Evolutionary conservation across 1,140 invertebrate species (phyloP).

Genomic region (Brachionus angularis): DNA sequence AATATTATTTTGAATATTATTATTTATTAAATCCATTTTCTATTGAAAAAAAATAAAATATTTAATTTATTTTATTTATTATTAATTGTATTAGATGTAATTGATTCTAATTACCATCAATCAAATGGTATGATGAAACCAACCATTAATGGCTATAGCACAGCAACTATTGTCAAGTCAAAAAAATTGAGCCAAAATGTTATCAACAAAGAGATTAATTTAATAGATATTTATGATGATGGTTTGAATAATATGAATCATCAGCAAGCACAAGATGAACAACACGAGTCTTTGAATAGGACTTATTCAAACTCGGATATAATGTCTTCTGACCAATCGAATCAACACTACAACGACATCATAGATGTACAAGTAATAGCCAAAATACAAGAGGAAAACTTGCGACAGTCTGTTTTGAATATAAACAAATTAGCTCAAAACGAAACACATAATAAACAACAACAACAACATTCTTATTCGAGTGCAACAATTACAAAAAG

Average conservation of each 20-base stretch:
- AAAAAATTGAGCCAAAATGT: no score
- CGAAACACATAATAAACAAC: neutral
- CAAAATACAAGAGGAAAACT: conserved; percentile 40
- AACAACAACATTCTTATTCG: neutral
- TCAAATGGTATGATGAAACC: neutral
- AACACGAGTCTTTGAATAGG: no score
- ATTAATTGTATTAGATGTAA: no score
- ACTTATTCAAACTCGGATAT: no score
- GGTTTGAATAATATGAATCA: no score
- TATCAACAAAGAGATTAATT: neutral
- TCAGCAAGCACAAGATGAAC: no score
- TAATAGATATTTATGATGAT: no score
- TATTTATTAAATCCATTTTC: no score
- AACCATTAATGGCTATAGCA: neutral
- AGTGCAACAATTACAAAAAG: conserved; percentile 34
- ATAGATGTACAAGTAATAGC: conserved; percentile 31
- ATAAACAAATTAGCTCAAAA: conserved; percentile 12
- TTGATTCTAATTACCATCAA: conserved; percentile 29
- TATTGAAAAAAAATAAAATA: neutral
- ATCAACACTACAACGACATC: conserved; percentile 9
- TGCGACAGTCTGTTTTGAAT: conserved; percentile 27
- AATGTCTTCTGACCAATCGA: no score
- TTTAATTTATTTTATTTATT: conserved; percentile 8
- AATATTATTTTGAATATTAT: no score
- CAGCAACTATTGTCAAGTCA: no score